These are phyloP conservation scores for Conus ventricosus DNA, from an alignment of 1,140 invertebrate genomes.

Conservation along the genomic window DNA sequence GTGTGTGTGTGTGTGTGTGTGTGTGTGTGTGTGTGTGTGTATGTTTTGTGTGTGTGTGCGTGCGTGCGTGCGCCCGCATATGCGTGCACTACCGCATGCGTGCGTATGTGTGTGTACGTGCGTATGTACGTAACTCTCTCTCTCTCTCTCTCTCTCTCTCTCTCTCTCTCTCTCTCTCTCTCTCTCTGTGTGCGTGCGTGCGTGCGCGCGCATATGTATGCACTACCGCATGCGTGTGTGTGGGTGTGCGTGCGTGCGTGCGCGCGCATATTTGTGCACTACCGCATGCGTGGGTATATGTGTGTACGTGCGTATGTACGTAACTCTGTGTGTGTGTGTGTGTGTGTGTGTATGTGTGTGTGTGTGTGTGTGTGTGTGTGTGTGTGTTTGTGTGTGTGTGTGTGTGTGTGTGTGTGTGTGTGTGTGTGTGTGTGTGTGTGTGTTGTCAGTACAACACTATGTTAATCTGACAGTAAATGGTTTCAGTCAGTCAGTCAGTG, in stretches of 20 bases:
- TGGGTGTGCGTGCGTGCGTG: background rate
- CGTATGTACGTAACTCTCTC: background rate
- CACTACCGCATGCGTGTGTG: background rate
- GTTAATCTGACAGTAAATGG: too few relatives aligned
- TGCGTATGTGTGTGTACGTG: background rate
- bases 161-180: too few relatives aligned
- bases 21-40: too few relatives aligned
- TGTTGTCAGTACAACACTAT: too few relatives aligned
- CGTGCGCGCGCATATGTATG: too few relatives aligned
- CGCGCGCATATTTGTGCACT: background rate
- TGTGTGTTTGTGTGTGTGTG: background rate
- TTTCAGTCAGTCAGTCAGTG: too few relatives aligned
- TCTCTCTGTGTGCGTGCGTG: too few relatives aligned
- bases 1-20: too few relatives aligned
- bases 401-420: constrained; percentile 14
- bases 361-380: background rate
- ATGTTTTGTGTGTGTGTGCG: background rate
- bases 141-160: too few relatives aligned
- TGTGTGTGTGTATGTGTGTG: too few relatives aligned
- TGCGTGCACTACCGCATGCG: background rate
- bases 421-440: too few relatives aligned
- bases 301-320: background rate
- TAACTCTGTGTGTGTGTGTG: background rate
- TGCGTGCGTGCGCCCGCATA: background rate
- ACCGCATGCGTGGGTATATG: background rate